Conservation (phyloP, 2,113 vertebrate species). For the Gavia stellata region DNA sequence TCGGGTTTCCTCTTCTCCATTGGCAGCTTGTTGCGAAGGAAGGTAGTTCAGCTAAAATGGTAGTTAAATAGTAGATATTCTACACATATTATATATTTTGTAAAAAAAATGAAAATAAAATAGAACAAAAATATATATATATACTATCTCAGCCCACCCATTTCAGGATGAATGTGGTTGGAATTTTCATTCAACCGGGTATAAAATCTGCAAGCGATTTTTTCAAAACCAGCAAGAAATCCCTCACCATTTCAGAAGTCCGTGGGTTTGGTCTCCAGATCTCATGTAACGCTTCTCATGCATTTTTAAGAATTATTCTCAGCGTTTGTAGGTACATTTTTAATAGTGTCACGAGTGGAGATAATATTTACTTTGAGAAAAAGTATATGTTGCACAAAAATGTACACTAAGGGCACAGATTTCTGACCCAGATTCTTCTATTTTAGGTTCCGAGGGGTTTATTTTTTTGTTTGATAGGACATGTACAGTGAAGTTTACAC, state of each 20-base stretch:
- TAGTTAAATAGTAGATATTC: constrained; percentile 63
- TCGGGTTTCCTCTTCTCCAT: constrained; percentile 46
- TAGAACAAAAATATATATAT: constrained; percentile 40
- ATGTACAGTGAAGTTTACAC: constrained; percentile 41
- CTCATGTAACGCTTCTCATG: constrained; percentile 13
- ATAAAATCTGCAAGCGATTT: background rate
- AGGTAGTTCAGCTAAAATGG: constrained; percentile 26
- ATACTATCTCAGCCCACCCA: constrained; percentile 28
- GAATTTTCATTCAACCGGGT: constrained; percentile 44
- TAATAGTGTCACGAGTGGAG: constrained; percentile 15
- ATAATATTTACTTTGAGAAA: constrained; percentile 21
- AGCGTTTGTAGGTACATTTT: constrained; percentile 56
- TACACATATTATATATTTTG: constrained; percentile 66
- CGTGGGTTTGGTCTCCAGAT: constrained; percentile 26
- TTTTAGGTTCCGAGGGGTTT: constrained; percentile 17
- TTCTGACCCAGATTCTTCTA: constrained; percentile 28
- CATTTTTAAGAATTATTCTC: constrained; percentile 27
- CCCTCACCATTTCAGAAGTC: background rate
- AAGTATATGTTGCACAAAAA: background rate
- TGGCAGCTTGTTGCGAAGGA: constrained; percentile 20
- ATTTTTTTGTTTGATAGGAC: constrained; percentile 6
- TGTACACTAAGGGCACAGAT: constrained; percentile 44
- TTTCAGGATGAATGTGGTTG: constrained; percentile 51
- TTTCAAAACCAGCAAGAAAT: constrained; percentile 57
- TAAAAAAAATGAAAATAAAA: constrained; percentile 49